Base-by-base conservation (phyloP, 2,797 vertebrate species). In the Hippocampus kuda region DNA sequence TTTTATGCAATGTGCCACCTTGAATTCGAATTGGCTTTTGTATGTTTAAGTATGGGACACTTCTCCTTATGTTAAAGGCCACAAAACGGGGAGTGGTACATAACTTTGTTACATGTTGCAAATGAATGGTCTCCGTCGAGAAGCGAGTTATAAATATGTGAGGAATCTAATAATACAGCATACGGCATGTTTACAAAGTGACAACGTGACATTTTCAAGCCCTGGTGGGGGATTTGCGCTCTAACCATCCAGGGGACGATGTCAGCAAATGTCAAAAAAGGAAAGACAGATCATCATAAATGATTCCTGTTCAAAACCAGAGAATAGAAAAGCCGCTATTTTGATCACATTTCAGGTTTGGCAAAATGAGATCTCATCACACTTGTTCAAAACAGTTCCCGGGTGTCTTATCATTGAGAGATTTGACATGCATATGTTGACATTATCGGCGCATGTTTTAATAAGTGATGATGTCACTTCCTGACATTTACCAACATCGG, bases 221-320 rank as follows among this genome's bases (percentile, higher is more conserved):
- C 80, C 81, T 72, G 79, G 71, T 81, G 81, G 70, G 87, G 81
- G 81, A 88, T 87, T 86, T 77, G 71, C 68, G 70, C 75, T 69
- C 78, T 78, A 70, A 77, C 53, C 70, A 71, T 34, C 77, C 84
- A 77, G 51, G 84, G 86, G 85, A 84, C 76, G 71, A 26, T 75
- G 76, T 83, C 78, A 82, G 89, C 84, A 92, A 92, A 92, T 91
- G 90, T 90, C 90, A 91, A 66, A 30, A 69, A 71, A 71, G 9
- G 68, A 75, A 70, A 64, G 70, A 75, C 70, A 77, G 48, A 46
- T 67, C 1, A 41, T 81, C 66, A 87, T 88, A 79, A 82, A 91
- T 90, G 80, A 91, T 91, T 89, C 88, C 91, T 59, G 70, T 80
- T 79, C 70, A 26, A 75, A 65, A 76, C 75, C 68, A 79, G 81